Percentiles rank a stretch among this genome's conserved stretches.
Conservation (phyloP, 2,113 vertebrate genomes). For the Centrocercus urophasianus region DNA sequence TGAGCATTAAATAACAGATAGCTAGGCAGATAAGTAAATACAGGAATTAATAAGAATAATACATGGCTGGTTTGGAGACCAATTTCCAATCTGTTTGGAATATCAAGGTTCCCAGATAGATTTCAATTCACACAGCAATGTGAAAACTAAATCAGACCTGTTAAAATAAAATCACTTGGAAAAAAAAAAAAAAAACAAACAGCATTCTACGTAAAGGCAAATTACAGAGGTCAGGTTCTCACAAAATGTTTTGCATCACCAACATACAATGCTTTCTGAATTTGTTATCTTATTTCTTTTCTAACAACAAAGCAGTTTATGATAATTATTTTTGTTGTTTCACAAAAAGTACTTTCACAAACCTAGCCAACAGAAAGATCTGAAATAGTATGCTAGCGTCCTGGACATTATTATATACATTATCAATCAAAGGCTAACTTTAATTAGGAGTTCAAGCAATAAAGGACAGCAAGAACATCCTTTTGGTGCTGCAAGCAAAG, state of each 20-base stretch:
- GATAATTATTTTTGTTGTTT: too few relatives aligned
- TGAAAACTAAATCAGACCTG: neutral
- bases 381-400: neutral
- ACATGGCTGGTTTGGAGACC: neutral
- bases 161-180: neutral
- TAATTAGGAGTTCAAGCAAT: constrained; percentile 20
- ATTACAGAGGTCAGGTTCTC: neutral
- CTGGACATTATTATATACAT: neutral
- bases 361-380: neutral
- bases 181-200: neutral
- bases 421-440: neutral
- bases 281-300: neutral
- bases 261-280: neutral
- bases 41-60: neutral
- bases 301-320: neutral
- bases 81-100: neutral
- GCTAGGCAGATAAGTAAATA: neutral
- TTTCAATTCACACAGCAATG: too few relatives aligned
- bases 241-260: neutral
- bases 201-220: neutral
- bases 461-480: neutral
- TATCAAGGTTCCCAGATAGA: neutral
- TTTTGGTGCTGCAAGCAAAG: neutral
- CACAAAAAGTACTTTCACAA: neutral
- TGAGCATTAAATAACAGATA: neutral